Conservation (phyloP, 2,888 invertebrate genomes). For the Leptinotarsa tumamoca region DNA sequence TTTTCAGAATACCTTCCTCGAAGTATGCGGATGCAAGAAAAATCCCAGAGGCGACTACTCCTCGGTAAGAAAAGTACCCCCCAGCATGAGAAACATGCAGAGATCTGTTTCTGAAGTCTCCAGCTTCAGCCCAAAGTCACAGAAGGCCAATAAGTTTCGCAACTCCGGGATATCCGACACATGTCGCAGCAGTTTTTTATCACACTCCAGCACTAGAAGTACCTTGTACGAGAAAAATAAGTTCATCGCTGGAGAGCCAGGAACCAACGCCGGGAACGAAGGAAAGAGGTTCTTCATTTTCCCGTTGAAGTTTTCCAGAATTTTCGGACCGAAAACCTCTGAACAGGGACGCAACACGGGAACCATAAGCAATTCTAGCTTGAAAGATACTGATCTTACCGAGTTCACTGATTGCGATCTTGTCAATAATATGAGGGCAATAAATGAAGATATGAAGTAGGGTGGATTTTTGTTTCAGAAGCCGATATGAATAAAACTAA, state of each 20-base stretch:
- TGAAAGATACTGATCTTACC: constrained; percentile 77
- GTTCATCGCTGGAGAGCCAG: constrained; percentile 21
- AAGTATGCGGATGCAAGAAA: constrained; percentile 47
- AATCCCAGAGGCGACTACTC: constrained; percentile 43
- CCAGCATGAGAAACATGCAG: constrained; percentile 41
- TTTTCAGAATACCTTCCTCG: constrained; percentile 54
- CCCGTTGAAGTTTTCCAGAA: constrained; percentile 32
- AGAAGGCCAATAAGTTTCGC: neutral
- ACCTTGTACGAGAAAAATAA: constrained; percentile 34
- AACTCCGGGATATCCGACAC: constrained; percentile 31
- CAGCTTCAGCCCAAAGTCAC: constrained; percentile 28
- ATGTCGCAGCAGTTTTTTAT: constrained; percentile 34
- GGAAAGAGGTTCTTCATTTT: constrained; percentile 33
- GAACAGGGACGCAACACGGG: constrained; percentile 49
- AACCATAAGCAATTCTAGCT: constrained; percentile 80
- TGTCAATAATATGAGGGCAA: constrained; percentile 77
- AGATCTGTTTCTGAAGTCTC: constrained; percentile 52
- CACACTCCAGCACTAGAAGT: constrained; percentile 26
- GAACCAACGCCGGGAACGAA: constrained; percentile 6
- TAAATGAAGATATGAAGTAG: constrained; percentile 66
- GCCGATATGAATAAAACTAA: no score
- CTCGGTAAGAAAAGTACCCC: constrained; percentile 42
- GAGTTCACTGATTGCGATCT: constrained; percentile 78
- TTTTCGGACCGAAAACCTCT: constrained; percentile 21
- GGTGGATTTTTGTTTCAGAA: constrained; percentile 1